Percentiles rank a stretch among this genome's conserved stretches.
Conservation (phyloP, 2,888 invertebrate species). For the Trichogramma dendrolimi region DNA sequence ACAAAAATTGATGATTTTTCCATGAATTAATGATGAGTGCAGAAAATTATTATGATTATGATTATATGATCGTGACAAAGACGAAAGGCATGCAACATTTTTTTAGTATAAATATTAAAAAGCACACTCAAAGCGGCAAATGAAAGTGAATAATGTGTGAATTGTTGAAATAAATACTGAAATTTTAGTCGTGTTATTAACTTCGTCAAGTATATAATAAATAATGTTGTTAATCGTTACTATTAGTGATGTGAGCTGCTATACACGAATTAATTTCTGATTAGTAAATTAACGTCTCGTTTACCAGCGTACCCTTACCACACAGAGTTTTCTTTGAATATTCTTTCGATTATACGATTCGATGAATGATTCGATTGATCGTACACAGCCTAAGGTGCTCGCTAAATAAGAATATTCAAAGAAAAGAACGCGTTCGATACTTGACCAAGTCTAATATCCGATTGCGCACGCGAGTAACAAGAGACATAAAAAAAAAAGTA, state of each 20-base stretch:
- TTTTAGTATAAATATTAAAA: conserved; percentile 1
- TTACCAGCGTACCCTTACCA: no score
- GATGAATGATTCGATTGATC: no score
- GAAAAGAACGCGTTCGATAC: conserved; percentile 36
- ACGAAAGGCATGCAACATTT: not conserved
- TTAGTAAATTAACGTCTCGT: not conserved
- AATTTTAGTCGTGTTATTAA: conserved; percentile 40
- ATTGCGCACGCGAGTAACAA: not conserved
- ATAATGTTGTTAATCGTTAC: conserved; percentile 5
- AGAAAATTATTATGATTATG: conserved; percentile 22
- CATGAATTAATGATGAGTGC: conserved; percentile 14
- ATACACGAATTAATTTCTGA: not conserved
- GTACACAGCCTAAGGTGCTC: no score
- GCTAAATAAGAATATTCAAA: no score
- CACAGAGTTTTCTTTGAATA: no score
- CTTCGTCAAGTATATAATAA: conserved; percentile 49
- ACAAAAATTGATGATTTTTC: conserved; percentile 29
- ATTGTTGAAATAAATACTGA: conserved; percentile 44
- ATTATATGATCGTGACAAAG: conserved; percentile 14
- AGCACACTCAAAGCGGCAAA: conserved; percentile 52
- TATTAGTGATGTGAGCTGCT: not conserved
- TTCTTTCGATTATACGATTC: no score
- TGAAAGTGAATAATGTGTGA: conserved; percentile 49
- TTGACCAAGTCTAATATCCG: conserved; percentile 44
- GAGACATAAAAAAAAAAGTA: not conserved